Conservation (phyloP, 2,888 invertebrate species). For the Nasonia oneida region DNA sequence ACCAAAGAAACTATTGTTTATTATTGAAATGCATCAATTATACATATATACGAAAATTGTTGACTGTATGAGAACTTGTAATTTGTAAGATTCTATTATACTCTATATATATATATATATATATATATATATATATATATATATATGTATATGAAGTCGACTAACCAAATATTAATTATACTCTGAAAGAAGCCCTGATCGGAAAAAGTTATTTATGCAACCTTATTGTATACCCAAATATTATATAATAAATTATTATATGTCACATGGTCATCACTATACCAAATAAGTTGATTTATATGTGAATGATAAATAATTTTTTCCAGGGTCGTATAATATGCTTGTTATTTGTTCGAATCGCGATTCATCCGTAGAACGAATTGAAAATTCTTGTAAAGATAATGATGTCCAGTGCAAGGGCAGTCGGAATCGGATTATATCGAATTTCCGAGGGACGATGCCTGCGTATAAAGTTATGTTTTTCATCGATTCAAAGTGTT, state of each 20-base stretch:
- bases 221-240: not conserved
- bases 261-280: not conserved
- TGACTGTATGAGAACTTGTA: not conserved
- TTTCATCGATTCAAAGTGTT: conserved; percentile 71
- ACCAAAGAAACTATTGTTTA: conserved; percentile 7
- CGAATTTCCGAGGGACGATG: not conserved
- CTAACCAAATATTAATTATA: not conserved
- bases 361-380: conserved; percentile 3
- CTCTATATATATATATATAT: not conserved
- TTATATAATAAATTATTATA: not conserved
- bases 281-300: not conserved
- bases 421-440: conserved; percentile 17
- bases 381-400: not conserved
- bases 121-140: too few species aligned
- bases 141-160: conserved; percentile 4
- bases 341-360: conserved; percentile 20
- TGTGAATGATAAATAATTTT: conserved; percentile 21
- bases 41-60: not conserved
- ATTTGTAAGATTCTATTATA: conserved; percentile 8
- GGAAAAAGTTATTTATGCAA: conserved; percentile 30
- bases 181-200: not conserved
- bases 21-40: not conserved
- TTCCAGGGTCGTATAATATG: not conserved
- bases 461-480: conserved; percentile 68
- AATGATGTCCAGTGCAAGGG: conserved; percentile 18